phyloP scores from a whole-genome alignment of 2,888 invertebrate species.

The Drosophila falleni region DNA sequence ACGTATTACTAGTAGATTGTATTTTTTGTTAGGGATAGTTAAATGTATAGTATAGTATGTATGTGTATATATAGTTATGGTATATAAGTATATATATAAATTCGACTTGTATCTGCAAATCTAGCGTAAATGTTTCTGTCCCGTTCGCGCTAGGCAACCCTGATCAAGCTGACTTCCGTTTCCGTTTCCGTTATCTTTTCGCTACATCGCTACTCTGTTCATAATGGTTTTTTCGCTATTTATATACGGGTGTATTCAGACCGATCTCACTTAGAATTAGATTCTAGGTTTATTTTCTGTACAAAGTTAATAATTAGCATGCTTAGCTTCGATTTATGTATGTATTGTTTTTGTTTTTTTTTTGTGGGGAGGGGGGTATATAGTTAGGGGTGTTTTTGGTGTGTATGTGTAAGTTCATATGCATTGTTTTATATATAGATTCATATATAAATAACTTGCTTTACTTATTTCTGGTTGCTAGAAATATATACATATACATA shows the following conservation, averaged over 20 bases:
- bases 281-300: conserved; percentile 51
- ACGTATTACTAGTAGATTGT: conserved; percentile 57
- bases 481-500: conserved; percentile 66
- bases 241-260: conserved; percentile 22
- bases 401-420: conserved; percentile 32
- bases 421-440: conserved; percentile 56
- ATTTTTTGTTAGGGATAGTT: conserved; percentile 36
- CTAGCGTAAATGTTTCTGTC: conserved; percentile 70
- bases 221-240: not conserved
- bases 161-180: conserved; percentile 12
- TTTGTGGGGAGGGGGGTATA: not conserved
- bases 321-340: conserved; percentile 37
- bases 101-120: conserved; percentile 81
- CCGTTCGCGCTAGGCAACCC: conserved; percentile 21
- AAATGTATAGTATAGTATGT: conserved; percentile 22
- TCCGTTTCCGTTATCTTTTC: not conserved
- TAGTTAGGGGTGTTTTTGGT: conserved; percentile 22
- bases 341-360: not conserved
- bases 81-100: conserved; percentile 72
- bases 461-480: conserved; percentile 59
- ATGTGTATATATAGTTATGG: conserved; percentile 40
- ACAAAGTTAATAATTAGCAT: conserved; percentile 48
- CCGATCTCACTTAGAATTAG: conserved; percentile 50
- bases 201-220: conserved; percentile 1
- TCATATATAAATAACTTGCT: conserved; percentile 78